Evolutionary conservation across 2,888 invertebrate genomes (phyloP).

Genomic region (Pseudolycoriella hygida): DNA sequence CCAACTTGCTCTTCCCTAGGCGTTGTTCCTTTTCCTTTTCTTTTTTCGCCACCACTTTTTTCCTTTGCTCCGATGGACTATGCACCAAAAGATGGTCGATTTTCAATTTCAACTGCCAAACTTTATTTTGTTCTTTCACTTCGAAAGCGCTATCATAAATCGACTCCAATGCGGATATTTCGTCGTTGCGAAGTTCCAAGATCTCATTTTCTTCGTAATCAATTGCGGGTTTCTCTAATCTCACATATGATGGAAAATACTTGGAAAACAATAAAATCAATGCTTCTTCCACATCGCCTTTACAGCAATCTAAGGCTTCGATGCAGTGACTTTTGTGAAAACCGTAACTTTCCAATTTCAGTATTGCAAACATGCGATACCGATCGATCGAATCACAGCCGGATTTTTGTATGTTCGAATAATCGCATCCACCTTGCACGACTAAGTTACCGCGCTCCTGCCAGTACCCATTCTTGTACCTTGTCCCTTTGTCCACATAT

Average conservation of each 20-base stretch:
- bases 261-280: constrained; percentile 50
- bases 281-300: constrained; percentile 51
- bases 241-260: constrained; percentile 32
- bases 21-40: constrained; percentile 17
- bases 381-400: constrained; percentile 42
- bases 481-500: constrained; percentile 50
- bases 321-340: constrained; percentile 56
- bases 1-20: constrained; percentile 28
- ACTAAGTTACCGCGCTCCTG: constrained; percentile 57
- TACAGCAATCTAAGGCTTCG: constrained; percentile 51
- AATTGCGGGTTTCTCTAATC: constrained; percentile 23
- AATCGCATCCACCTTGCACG: constrained; percentile 41
- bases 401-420: constrained; percentile 38
- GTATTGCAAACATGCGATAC: constrained; percentile 48
- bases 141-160: constrained; percentile 55
- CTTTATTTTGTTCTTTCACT: constrained; percentile 45
- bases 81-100: constrained; percentile 46
- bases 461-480: constrained; percentile 56
- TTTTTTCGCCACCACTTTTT: constrained; percentile 26
- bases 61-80: constrained; percentile 32
- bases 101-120: constrained; percentile 53
- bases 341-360: constrained; percentile 57
- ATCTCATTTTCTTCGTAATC: constrained; percentile 34
- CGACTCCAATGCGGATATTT: constrained; percentile 55
- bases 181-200: constrained; percentile 47